These are phyloP conservation scores for Norana najaformis DNA, from an alignment of 2,888 invertebrate species.

Conservation along the genomic window DNA sequence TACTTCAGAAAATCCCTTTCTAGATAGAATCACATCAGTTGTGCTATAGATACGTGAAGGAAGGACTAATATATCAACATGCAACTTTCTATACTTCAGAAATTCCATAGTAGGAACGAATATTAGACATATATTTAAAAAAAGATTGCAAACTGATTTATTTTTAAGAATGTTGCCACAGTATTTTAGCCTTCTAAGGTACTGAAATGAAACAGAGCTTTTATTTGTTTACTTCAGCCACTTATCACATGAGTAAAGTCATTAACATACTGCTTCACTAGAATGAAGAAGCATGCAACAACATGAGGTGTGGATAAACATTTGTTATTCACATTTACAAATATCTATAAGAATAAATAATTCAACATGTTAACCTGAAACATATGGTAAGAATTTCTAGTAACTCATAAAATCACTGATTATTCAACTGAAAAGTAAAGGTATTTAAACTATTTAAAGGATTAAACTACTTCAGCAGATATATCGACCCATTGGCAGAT, in stretches of 20 bases:
- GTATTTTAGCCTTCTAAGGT: not conserved
- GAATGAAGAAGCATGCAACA: no score
- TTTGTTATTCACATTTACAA: no score
- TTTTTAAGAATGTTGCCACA: not conserved
- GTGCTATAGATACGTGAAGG: not conserved
- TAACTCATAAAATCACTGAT: no score
- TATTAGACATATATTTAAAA: not conserved
- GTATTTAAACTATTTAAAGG: no score
- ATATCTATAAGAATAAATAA: no score
- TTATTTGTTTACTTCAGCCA: not conserved
- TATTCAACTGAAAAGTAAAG: no score
- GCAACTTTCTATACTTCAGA: not conserved
- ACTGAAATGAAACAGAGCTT: not conserved
- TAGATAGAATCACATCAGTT: not conserved
- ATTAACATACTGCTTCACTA: not conserved
- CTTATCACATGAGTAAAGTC: not conserved
- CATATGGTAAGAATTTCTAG: no score
- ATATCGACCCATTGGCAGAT: no score
- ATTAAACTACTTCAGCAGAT: no score
- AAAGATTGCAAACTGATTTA: not conserved
- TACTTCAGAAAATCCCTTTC: slow-evolving; percentile 13
- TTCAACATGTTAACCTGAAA: no score
- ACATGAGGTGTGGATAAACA: no score
- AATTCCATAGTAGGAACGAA: not conserved
- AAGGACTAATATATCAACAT: not conserved